Base-by-base conservation (phyloP, 2,113 vertebrate species). In the Notothenia coriiceps region DNA sequence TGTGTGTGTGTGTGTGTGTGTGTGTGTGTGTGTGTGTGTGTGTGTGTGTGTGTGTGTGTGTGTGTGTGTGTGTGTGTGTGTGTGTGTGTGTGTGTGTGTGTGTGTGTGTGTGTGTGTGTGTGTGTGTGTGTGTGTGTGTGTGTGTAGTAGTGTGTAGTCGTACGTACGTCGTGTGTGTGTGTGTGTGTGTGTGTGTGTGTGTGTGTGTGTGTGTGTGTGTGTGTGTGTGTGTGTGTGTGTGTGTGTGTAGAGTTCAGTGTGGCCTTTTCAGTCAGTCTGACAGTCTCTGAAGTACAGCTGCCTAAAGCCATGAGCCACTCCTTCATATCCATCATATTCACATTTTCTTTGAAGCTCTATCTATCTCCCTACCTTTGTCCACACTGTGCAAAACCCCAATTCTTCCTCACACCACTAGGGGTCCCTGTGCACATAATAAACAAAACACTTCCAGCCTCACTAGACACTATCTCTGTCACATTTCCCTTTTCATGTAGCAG, bases 391-490 rank as follows among this genome's bases (percentile, higher is more conserved):
- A 9, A 10, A 43, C 9, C n/a, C 63, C 44, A 54, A 22, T 86
- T 73, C 77, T 52, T 25, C 50, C 33, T 84, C n/a, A n/a, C 40
- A 47, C 93, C 94, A 93, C 91, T 77, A 96, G 95, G 90, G 91
- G 94, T 90, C 92, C 59, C 90, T 87, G 61, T 89, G 88, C 69
- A 55, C 93, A 93, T 79, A 44, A 91, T 33, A 85, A 91, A 93
- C 77, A 83, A 77, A 72, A 61, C 29, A 55, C 29, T 44, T 64
- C 25, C 35, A 56, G 68, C 17, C 22, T 40, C 70, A 59, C 57
- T 51, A 4, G 13, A 49, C 1, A 6, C 69, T 20, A 40, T 50
- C 57, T 69, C 33, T 49, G 40, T 62, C 44, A 71, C 78, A 61
- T 71, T 69, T 57, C 35, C 50, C 52, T 69, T 79, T 73, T 88